phyloP scores from a whole-genome alignment of 2,888 invertebrate genomes.

The Epinotia brunnichana region DNA sequence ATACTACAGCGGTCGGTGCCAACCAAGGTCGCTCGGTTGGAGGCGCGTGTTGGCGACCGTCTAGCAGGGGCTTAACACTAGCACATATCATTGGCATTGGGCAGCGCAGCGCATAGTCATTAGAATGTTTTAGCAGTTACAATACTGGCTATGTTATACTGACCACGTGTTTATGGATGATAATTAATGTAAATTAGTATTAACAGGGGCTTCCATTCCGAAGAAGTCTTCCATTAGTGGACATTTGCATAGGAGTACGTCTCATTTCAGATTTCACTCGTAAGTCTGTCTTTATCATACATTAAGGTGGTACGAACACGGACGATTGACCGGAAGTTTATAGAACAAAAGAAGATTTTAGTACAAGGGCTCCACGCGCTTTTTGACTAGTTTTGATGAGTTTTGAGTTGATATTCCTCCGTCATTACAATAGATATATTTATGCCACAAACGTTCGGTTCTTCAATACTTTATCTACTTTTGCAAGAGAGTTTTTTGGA shows the following conservation, averaged over 20 bases:
- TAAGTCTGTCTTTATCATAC: conserved; percentile 52
- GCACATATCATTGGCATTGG: neutral
- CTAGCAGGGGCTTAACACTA: too few species aligned
- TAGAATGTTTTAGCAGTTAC: neutral
- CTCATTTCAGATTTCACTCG: conserved; percentile 70
- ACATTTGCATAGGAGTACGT: conserved; percentile 66
- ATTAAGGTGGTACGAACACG: conserved; percentile 50
- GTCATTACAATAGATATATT: too few species aligned
- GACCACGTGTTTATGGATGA: conserved; percentile 55
- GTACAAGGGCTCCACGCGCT: too few species aligned
- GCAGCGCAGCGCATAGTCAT: neutral
- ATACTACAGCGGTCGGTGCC: too few species aligned
- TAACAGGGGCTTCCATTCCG: conserved; percentile 58
- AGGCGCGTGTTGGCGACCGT: too few species aligned
- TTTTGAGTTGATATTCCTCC: too few species aligned
- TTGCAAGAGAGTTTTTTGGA: too few species aligned
- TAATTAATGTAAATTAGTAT: conserved; percentile 67
- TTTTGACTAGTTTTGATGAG: too few species aligned
- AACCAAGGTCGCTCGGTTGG: too few species aligned
- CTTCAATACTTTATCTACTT: too few species aligned
- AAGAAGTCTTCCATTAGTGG: conserved; percentile 62
- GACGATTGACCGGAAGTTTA: neutral
- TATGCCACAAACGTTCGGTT: too few species aligned
- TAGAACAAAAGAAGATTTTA: neutral
- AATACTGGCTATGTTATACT: conserved; percentile 45